Percentiles rank a stretch among this genome's conserved stretches.
Conservation (phyloP, 2,797 vertebrate species). For the Glyptemys insculpta region DNA sequence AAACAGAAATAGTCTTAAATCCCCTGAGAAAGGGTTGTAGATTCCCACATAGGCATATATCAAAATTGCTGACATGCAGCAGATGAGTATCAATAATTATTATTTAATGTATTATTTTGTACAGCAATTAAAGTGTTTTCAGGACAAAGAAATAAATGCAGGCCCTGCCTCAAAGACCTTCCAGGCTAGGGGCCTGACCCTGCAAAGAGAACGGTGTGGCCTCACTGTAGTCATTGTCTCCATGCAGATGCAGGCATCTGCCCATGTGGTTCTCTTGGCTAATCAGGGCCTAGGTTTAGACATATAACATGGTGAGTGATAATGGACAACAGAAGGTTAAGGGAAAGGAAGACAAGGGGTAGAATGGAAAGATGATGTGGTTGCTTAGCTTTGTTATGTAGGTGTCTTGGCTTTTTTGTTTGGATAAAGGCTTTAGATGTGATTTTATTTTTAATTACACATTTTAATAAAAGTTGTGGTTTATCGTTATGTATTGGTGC, state of each 20-base stretch:
- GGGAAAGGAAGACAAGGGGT: background rate
- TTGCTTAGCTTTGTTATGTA: background rate
- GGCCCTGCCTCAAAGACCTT: background rate
- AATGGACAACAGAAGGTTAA: background rate
- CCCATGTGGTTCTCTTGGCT: background rate
- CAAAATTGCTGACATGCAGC: slow-evolving; percentile 13
- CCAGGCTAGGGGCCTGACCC: background rate
- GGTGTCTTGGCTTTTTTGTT: background rate
- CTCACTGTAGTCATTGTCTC: background rate
- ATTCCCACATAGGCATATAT: background rate
- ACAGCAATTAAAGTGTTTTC: background rate
- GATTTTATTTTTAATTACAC: background rate
- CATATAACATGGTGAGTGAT: background rate
- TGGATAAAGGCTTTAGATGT: background rate
- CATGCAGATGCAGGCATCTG: background rate
- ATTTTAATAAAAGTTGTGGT: background rate
- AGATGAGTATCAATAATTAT: background rate
- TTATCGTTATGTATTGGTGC: accelerated
- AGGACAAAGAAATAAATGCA: slow-evolving; percentile 32
- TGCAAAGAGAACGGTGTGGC: background rate
- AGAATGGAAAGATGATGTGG: background rate
- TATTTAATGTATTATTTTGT: slow-evolving; percentile 8
- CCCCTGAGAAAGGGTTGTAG: accelerated
- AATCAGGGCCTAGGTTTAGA: background rate
- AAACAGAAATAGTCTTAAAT: slow-evolving; percentile 15